Conservation (phyloP, 2,888 invertebrate species). For the Andrena flavipes region DNA sequence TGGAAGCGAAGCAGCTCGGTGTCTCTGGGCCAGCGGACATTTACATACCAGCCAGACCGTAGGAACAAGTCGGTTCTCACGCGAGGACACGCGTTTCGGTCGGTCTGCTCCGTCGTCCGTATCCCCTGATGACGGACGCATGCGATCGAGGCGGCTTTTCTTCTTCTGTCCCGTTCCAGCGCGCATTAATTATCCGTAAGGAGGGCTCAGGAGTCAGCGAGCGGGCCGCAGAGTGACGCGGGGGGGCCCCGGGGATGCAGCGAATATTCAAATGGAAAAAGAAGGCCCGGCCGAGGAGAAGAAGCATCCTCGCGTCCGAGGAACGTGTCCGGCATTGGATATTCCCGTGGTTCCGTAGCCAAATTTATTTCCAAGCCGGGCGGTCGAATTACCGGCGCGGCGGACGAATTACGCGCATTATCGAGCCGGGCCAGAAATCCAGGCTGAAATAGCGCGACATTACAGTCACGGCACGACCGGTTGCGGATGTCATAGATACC, state of each 20-base stretch:
- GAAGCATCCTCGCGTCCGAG: neutral
- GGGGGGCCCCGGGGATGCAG: neutral
- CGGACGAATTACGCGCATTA: slow-evolving; percentile 19
- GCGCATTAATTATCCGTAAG: slow-evolving; percentile 75
- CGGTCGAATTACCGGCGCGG: slow-evolving; percentile 14
- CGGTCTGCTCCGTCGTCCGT: slow-evolving; percentile 37
- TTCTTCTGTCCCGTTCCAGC: slow-evolving; percentile 57
- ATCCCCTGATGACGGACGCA: slow-evolving; percentile 63
- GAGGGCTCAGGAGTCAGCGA: slow-evolving; percentile 5
- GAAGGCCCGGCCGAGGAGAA: slow-evolving; percentile 11
- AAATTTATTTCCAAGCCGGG: slow-evolving; percentile 16
- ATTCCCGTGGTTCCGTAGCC: neutral
- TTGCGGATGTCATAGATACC: slow-evolving; percentile 54
- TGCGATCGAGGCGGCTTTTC: slow-evolving; percentile 63
- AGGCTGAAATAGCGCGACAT: slow-evolving; percentile 39
- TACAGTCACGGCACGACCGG: slow-evolving; percentile 27
- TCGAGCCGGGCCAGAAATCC: slow-evolving; percentile 37
- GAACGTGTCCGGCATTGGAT: slow-evolving; percentile 22
- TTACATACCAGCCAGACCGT: slow-evolving; percentile 60
- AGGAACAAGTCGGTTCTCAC: slow-evolving; percentile 78
- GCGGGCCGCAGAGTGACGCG: neutral
- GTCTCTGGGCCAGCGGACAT: slow-evolving; percentile 34
- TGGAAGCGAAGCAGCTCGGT: slow-evolving; percentile 23
- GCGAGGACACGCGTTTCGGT: slow-evolving; percentile 73
- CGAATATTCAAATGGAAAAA: slow-evolving; percentile 50